Base-by-base conservation (phyloP, 2,888 invertebrate species). In the Drosophila nigricruria region DNA sequence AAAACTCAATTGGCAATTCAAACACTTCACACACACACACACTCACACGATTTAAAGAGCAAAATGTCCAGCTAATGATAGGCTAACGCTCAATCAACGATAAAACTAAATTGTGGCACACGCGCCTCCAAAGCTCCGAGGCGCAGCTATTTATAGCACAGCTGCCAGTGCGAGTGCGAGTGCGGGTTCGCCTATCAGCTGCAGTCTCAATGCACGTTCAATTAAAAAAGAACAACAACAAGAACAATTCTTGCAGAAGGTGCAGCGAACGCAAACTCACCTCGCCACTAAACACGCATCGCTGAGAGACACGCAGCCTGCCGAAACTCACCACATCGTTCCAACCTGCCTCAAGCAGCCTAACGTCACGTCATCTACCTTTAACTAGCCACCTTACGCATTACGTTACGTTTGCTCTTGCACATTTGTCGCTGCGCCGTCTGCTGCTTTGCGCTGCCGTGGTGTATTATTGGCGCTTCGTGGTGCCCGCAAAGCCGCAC, bases 41-140 rank as follows among this genome's bases (percentile, higher is more conserved):
- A 12, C 69, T 49, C 66, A 49, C 57, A 58, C 52, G 64, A 30
- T 40, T 64, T 71, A 70, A 73, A 73, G 69, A 70, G 70, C 70
- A 80, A 72, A 79, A 83, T 78, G 80, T 74, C 86, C 74, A 81
- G 82, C 83, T 85, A 86, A 85, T 85, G 84, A 84, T 86, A 86
- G 84, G 84, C 84, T 86, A 85, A 86, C 84, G 86, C 84, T 85
- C 86, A 82, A 85, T 85, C 84, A 86, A 84, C 84, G 84, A 85
- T 85, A 86, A 86, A 81, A 82, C 84, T 84, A 85, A 85, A 85
- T 85, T 85, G 84, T 85, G 86, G 84, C 84, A 85, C 84, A 85
- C 84, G 84, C 86, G 77, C 74, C 77, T 68, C 56, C 61, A n/a
- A 59, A 72, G 68, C 75, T 73, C 36, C n/a, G 32, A 34, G 70